Conservation (phyloP, 2,888 invertebrate genomes). For the Cyrtodaria siliqua region DNA sequence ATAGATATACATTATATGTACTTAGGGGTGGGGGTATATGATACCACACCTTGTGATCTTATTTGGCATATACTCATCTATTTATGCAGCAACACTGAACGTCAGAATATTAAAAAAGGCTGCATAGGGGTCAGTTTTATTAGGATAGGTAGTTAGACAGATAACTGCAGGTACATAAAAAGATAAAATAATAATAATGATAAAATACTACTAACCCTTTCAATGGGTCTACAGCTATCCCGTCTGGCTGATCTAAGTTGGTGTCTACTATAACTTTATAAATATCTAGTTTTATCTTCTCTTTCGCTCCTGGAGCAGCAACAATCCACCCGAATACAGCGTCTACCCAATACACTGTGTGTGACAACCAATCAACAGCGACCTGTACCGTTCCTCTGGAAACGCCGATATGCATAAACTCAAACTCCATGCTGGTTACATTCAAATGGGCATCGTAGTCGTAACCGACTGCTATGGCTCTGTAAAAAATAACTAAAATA, state of each 20-base stretch:
- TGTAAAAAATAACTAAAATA: constrained; percentile 8
- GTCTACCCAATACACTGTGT: constrained; percentile 40
- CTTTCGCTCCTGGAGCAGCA: constrained; percentile 26
- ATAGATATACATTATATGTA: no score
- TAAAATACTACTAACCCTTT: constrained; percentile 27
- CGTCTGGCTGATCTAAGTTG: constrained; percentile 31
- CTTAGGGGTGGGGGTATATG: no score
- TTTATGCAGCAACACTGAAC: no score
- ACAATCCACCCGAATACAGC: constrained; percentile 19
- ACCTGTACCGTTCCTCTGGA: constrained; percentile 28
- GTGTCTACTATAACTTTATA: constrained; percentile 15
- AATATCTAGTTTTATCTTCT: constrained; percentile 13
- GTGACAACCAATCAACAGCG: constrained; percentile 44
- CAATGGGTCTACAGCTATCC: constrained; percentile 38
- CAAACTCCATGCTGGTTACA: background rate
- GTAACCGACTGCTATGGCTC: constrained; percentile 3
- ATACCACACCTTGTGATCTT: no score
- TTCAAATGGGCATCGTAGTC: constrained; percentile 21
- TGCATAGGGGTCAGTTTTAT: no score
- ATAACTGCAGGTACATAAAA: no score
- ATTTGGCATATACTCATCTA: no score
- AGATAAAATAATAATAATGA: no score
- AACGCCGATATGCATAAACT: constrained; percentile 18
- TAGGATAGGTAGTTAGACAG: no score
- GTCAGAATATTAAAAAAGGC: no score